Conservation (phyloP, 2,888 invertebrate species). For the Congeria kusceri region DNA sequence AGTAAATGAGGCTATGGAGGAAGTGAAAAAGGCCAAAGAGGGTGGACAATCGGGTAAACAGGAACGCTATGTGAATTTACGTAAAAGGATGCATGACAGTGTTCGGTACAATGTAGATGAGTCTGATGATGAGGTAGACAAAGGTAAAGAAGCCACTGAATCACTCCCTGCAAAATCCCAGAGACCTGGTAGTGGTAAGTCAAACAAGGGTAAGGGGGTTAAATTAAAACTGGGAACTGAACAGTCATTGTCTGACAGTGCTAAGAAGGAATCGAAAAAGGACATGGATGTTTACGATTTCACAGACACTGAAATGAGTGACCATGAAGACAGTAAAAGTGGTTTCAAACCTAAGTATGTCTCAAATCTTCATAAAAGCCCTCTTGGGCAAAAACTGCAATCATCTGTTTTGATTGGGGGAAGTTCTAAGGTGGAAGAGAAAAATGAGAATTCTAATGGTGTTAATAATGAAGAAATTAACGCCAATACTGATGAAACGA, state of each 20-base stretch:
- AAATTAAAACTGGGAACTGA: background rate
- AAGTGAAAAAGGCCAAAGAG: slow-evolving; percentile 42
- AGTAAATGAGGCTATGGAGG: slow-evolving; percentile 56
- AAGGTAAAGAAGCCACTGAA: slow-evolving; percentile 3
- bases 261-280: slow-evolving; percentile 31
- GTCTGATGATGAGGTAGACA: slow-evolving; percentile 52
- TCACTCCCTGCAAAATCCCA: slow-evolving; percentile 3
- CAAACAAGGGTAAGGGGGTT: background rate
- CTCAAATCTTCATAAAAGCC: slow-evolving; percentile 37
- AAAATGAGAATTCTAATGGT: slow-evolving; percentile 7
- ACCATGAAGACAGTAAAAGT: slow-evolving; percentile 50
- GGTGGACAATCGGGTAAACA: slow-evolving; percentile 43
- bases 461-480: slow-evolving; percentile 5
- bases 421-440: background rate
- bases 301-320: slow-evolving; percentile 60
- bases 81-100: slow-evolving; percentile 49
- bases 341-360: slow-evolving; percentile 60
- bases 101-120: slow-evolving; percentile 57
- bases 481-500: slow-evolving; percentile 5
- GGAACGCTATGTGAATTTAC: slow-evolving; percentile 37
- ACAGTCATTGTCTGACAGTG: background rate
- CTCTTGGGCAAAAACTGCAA: slow-evolving; percentile 38
- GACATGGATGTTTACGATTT: slow-evolving; percentile 58
- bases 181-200: slow-evolving; percentile 12
- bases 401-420: slow-evolving; percentile 32